A percentile compares a stretch with the other conserved stretches of the same genome.
Evolutionary conservation across 1,140 invertebrate genomes (phyloP).

Genomic region (Teleopsis dalmanni): DNA sequence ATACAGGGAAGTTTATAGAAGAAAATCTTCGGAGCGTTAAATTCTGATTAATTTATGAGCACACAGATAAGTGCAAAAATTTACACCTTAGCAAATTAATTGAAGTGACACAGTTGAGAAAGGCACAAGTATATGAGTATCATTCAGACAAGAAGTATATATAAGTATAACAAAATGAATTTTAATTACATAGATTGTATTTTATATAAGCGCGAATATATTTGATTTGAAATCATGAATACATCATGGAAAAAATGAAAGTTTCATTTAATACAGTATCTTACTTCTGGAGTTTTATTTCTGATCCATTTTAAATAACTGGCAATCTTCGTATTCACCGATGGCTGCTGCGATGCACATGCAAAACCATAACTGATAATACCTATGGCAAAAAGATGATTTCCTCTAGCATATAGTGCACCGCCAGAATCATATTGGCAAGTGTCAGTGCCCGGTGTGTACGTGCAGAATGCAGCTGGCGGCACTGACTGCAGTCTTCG

Average conservation of each 20-base stretch:
- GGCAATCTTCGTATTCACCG: slow-evolving; percentile 61
- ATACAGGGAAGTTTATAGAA: neutral
- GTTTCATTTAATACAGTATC: slow-evolving; percentile 32
- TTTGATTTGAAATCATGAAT: too few species aligned
- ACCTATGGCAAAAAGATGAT: slow-evolving; percentile 47
- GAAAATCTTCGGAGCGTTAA: neutral
- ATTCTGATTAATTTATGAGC: slow-evolving; percentile 5
- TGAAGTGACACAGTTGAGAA: neutral
- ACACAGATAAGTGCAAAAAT: slow-evolving; percentile 27
- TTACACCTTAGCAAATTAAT: slow-evolving; percentile 12
- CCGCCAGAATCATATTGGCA: slow-evolving; percentile 42
- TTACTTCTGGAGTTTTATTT: slow-evolving; percentile 34
- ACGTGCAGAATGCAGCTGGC: slow-evolving; percentile 32
- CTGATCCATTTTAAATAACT: slow-evolving; percentile 65
- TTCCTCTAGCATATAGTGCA: slow-evolving; percentile 27
- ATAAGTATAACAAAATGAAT: neutral
- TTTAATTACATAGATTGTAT: neutral
- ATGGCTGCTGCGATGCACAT: slow-evolving; percentile 52
- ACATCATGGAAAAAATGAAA: too few species aligned
- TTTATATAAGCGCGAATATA: neutral
- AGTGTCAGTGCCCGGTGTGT: slow-evolving; percentile 32
- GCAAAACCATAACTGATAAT: slow-evolving; percentile 58
- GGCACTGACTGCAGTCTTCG: slow-evolving; percentile 13
- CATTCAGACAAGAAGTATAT: neutral
- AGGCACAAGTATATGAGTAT: neutral